Evolutionary conservation across 2,113 vertebrate genomes (phyloP).

Genomic region (Cygnus buccinator): DNA sequence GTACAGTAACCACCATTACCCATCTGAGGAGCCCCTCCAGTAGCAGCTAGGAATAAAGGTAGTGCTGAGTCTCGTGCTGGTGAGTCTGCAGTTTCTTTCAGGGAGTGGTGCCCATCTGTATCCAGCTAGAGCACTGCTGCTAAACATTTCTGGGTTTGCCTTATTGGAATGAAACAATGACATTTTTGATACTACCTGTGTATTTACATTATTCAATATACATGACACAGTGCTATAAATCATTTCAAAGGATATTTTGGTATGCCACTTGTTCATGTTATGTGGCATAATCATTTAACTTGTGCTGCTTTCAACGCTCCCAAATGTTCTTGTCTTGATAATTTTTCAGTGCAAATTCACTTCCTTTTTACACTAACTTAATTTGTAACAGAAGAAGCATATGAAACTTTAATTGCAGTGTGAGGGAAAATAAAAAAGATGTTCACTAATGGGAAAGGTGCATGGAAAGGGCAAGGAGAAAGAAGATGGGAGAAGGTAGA

Average conservation of each 20-base stretch:
- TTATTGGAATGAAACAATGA: background rate
- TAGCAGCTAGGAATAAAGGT: background rate
- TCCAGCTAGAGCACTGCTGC: background rate
- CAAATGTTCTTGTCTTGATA: background rate
- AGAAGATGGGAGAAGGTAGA: background rate
- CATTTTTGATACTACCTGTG: background rate
- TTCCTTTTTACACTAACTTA: background rate
- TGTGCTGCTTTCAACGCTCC: background rate
- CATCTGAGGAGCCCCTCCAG: background rate
- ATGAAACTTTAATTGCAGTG: background rate
- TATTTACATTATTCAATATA: background rate
- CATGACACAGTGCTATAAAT: background rate
- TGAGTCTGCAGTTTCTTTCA: background rate
- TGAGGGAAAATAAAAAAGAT: background rate
- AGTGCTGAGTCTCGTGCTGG: fast-evolving
- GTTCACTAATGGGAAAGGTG: background rate
- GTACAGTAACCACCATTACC: background rate
- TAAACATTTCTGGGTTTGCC: background rate
- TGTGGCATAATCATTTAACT: background rate
- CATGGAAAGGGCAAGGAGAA: background rate
- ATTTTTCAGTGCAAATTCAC: background rate
- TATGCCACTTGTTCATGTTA: background rate
- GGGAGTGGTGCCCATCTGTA: background rate
- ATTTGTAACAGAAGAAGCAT: background rate
- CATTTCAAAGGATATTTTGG: background rate